Base-by-base conservation (phyloP, 2,113 vertebrate species). In the Ibidorhyncha struthersii region DNA sequence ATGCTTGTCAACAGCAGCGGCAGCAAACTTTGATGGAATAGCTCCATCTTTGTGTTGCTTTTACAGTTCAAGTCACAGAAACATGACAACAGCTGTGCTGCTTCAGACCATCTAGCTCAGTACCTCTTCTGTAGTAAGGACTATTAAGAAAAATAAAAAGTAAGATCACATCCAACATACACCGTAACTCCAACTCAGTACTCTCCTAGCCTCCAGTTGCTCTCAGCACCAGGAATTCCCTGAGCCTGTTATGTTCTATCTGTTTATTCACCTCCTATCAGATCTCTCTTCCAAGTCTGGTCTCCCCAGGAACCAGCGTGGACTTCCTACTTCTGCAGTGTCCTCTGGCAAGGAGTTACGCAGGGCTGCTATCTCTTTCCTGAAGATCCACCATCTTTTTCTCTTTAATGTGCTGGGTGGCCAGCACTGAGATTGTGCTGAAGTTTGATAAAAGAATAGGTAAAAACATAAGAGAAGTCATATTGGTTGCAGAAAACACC, bases 271-370 rank as follows among this genome's bases (percentile, higher is more conserved):
- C 26, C 15, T 92, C 12, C 19, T 58, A 8, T 21, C 65, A 26
- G 20, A 43, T 66, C 20, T 50, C 15, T 52, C 38, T 55, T 94
- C 43, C 27, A 77, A 82, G 18, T 20, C 36, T 59, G 29, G 20
- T 59, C 25, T 59, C 52, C n/a, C 22, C 9, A 76, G 63, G 19
- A 87, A 34, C 4, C 7, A 1, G 0, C 8, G 14, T 23, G 36
- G 23, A 41, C 14, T 52, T 58, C 15, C 67, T 66, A 4, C 27
- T 23, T 66, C 32, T 45, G 22, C 52, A 72, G 26, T 21, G 7
- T 79, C 23, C n/a, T 63, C 62, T 52, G 36, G 62, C 66, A 91
- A 79, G 30, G 12, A 80, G 41, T 34, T 74, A 45, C 25, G 53
- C 30, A 70, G 30, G 32, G 7, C 9, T 86, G 53, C 10, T 72